phyloP scores from a whole-genome alignment of 2,113 vertebrate genomes.

The Xyrauchen texanus region DNA sequence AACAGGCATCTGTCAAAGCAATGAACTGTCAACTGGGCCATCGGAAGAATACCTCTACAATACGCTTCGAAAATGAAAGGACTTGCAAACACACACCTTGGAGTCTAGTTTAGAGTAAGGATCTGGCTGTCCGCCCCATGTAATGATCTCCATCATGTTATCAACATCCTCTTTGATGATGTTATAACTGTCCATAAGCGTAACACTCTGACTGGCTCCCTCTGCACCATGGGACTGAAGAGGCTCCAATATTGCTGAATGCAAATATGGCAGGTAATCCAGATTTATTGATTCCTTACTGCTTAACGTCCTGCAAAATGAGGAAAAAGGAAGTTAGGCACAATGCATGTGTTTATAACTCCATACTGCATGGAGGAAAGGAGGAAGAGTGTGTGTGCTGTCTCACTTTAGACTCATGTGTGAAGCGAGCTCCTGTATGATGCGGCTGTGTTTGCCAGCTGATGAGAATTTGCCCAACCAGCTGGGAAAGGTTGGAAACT shows the following conservation, averaged over 20 bases:
- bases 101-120: slow-evolving; percentile 90
- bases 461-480: slow-evolving; percentile 95
- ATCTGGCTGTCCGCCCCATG: slow-evolving; percentile 85
- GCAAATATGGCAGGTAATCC: slow-evolving; percentile 86
- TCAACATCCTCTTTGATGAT: slow-evolving; percentile 93
- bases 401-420: slow-evolving; percentile 93
- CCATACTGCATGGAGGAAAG: neutral
- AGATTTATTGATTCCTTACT: slow-evolving; percentile 87
- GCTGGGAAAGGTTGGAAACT: slow-evolving; percentile 91
- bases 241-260: slow-evolving; percentile 81
- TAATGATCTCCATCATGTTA: slow-evolving; percentile 91
- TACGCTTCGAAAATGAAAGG: neutral
- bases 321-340: neutral
- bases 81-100: slow-evolving; percentile 79
- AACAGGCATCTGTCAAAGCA: slow-evolving; percentile 34
- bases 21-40: slow-evolving; percentile 21
- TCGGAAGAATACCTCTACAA: neutral
- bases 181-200: slow-evolving; percentile 88
- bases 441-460: slow-evolving; percentile 83
- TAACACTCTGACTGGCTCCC: slow-evolving; percentile 79
- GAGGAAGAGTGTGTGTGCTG: neutral
- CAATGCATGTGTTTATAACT: neutral
- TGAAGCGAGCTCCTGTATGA: slow-evolving; percentile 87
- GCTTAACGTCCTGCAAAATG: slow-evolving; percentile 77
- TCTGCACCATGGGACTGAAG: slow-evolving; percentile 78